Conservation (phyloP, 1,140 invertebrate species). For the Drosophila funebris region DNA sequence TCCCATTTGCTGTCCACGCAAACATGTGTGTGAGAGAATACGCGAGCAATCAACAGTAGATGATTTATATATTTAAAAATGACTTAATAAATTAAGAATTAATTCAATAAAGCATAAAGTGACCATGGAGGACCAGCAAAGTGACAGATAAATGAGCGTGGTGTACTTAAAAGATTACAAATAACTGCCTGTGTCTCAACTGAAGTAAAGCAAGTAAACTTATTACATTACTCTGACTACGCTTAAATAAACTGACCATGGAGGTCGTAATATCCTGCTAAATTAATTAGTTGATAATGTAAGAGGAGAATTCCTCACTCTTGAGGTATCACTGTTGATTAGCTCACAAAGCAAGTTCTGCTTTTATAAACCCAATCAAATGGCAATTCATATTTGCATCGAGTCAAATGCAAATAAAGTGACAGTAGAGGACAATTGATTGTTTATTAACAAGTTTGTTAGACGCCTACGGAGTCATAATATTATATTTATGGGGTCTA, state of each 20-base stretch:
- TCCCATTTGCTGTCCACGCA: slow-evolving; percentile 11
- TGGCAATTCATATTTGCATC: too few species aligned
- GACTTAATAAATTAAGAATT: background rate
- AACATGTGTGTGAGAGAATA: background rate
- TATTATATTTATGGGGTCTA: background rate
- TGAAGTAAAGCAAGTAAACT: too few species aligned
- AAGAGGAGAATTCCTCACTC: too few species aligned
- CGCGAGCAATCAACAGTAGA: background rate
- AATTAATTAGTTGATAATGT: too few species aligned
- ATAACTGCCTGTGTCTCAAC: too few species aligned
- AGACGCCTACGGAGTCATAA: background rate
- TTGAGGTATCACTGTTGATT: background rate
- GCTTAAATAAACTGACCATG: too few species aligned
- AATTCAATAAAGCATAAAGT: too few species aligned
- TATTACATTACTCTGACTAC: too few species aligned
- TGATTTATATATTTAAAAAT: background rate
- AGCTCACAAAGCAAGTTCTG: background rate
- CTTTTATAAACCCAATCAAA: background rate
- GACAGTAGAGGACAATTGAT: background rate
- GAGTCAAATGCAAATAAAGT: background rate
- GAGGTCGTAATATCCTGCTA: too few species aligned
- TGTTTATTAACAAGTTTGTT: background rate
- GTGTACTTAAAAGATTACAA: too few species aligned
- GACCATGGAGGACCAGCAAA: too few species aligned
- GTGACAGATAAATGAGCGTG: too few species aligned